Evolutionary conservation across 2,113 vertebrate species (phyloP).

Genomic region (Xiphorhynchus elegans): DNA sequence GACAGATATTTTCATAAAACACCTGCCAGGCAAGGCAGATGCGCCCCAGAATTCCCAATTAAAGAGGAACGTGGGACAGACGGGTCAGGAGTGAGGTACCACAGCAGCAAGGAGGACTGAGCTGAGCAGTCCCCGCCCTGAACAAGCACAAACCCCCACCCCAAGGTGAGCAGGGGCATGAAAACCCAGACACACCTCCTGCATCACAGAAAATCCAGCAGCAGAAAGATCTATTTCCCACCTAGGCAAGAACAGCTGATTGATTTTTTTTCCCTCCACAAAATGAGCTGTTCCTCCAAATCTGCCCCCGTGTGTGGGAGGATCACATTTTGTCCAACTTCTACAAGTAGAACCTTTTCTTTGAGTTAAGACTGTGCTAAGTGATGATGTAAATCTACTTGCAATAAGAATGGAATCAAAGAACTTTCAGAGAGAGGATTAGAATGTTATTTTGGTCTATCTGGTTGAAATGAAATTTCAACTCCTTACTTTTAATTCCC

Average conservation of each 20-base stretch:
- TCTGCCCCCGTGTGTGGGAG: neutral
- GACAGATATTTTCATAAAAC: slow-evolving; percentile 27
- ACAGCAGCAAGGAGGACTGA: neutral
- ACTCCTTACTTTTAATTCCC: neutral
- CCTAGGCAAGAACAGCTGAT: neutral
- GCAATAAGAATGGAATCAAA: neutral
- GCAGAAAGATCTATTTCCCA: neutral
- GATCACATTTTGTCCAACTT: neutral
- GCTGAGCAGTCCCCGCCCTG: neutral
- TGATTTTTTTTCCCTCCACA: neutral
- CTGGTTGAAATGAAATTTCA: neutral
- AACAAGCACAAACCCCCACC: neutral
- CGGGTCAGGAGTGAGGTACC: neutral
- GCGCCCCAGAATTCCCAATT: neutral
- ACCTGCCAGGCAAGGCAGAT: slow-evolving; percentile 19
- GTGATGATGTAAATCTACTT: neutral
- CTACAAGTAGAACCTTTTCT: neutral
- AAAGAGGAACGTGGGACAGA: neutral
- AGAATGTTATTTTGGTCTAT: neutral
- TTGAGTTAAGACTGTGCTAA: neutral
- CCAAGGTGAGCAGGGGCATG: neutral
- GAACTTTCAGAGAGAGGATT: neutral
- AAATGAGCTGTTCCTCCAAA: neutral
- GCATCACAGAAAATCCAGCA: neutral
- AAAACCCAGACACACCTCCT: neutral